Evolutionary conservation across 2,888 invertebrate genomes (phyloP), one percentile per base, ranked within the genome.

Genomic region (Ichneumoninae sp.): DNA sequence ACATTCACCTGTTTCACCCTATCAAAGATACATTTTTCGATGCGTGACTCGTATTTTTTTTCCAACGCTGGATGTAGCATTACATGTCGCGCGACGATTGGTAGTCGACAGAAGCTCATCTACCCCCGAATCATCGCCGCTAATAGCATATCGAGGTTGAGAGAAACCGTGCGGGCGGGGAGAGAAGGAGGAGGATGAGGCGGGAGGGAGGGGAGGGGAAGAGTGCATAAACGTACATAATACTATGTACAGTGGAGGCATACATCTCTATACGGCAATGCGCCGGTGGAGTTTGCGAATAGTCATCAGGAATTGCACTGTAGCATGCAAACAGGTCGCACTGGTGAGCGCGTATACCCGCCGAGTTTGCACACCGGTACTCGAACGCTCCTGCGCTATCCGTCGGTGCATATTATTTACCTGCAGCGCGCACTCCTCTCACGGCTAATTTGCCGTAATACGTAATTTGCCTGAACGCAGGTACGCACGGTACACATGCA

Each of bases 371-470:
- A 47, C 19, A 71, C 44, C 47, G 36, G 4, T 70, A 40, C 44
- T 60, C 54, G 40, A 30, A 44, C n/a, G 47, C 33, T 44, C 19
- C 36, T 26, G 74, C 50, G 62, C 19, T 16, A 30, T 40, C 36
- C 33, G 76, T 62, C 50, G 66, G 36, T 44, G 60, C 57, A 72
- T 65, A 85, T 83, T 83, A 83, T 82, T 83, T 80, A 78, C 65
- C 72, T 36, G 66, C 68, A 33, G 40, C 44, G 69, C 72, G 71
- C 71, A 62, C 66, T 60, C 66, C 80, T 80, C 80, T 70, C 74
- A 77, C 80, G 85, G 83, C 83, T 83, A 85, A 85, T 85, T 85
- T 85, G 85, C 83, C 83, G 85, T 85, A 85, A 85, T 85, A 83
- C 84, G 82, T 79, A 84, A 84, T 84, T 84, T 84, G 84, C 82